Evolutionary conservation across 2,888 invertebrate species (phyloP).

Genomic region (Diploptera punctata): DNA sequence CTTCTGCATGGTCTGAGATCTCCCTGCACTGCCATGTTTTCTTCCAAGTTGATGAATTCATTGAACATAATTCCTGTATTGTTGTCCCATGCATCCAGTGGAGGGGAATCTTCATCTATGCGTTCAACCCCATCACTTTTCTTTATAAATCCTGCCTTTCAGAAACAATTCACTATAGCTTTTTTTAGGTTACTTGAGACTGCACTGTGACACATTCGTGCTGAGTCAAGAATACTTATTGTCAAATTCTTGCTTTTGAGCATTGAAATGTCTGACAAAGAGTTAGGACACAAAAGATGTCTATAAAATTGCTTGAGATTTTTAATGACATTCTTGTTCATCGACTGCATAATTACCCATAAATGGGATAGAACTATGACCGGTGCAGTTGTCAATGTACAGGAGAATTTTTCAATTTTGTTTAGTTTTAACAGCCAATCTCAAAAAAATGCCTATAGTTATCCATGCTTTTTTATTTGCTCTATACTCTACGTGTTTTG

Average conservation of each 20-base stretch:
- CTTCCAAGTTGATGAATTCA: not conserved
- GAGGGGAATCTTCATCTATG: not conserved
- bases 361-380: not conserved
- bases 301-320: too few species aligned
- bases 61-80: not conserved
- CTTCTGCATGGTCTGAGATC: not conserved
- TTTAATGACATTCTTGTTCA: not conserved
- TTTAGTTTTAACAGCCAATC: not conserved
- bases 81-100: not conserved
- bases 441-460: not conserved
- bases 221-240: not conserved
- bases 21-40: not conserved
- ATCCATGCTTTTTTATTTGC: not conserved
- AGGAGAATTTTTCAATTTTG: not conserved
- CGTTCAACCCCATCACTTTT: not conserved
- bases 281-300: not conserved
- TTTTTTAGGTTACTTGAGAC: not conserved
- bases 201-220: not conserved
- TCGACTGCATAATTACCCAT: not conserved
- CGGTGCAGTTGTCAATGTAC: not conserved
- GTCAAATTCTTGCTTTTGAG: not conserved
- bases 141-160: not conserved
- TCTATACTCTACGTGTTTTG: not conserved
- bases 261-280: not conserved
- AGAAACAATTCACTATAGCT: not conserved